These are phyloP conservation scores for Teleopsis dalmanni DNA, from an alignment of 1,140 invertebrate genomes.

Conservation along the genomic window DNA sequence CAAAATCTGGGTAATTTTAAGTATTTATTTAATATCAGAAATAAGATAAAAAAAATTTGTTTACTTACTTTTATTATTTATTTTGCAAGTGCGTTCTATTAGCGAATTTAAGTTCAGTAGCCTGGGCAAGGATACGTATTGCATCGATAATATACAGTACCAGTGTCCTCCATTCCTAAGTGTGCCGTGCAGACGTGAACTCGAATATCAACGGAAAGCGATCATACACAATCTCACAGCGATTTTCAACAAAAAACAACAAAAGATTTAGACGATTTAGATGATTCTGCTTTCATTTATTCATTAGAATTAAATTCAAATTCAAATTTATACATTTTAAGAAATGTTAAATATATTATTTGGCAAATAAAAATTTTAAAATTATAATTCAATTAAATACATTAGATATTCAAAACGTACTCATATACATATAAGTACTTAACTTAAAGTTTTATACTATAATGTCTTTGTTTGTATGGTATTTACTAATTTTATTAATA, in stretches of 20 bases:
- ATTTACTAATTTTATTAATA: too few relatives aligned
- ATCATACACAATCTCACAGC: slow-evolving; percentile 54
- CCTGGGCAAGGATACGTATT: slow-evolving; percentile 46
- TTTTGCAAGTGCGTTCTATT: slow-evolving; percentile 50
- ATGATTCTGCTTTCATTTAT: too few relatives aligned
- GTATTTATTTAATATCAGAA: too few relatives aligned
- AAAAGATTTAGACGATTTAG: too few relatives aligned
- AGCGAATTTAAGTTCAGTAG: slow-evolving; percentile 52
- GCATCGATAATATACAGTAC: slow-evolving; percentile 54
- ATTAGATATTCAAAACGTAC: too few relatives aligned
- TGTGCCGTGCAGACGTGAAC: slow-evolving; percentile 51
- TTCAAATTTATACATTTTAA: too few relatives aligned
- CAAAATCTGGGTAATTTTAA: too few relatives aligned
- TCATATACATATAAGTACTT: too few relatives aligned
- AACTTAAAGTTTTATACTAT: too few relatives aligned
- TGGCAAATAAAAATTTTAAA: neutral
- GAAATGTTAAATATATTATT: neutral
- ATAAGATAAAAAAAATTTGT: too few relatives aligned
- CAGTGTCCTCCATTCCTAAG: slow-evolving; percentile 55
- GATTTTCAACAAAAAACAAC: slow-evolving; percentile 43
- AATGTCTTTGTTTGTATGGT: too few relatives aligned
- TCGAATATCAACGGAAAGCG: slow-evolving; percentile 53
- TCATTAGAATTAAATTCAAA: slow-evolving; percentile 1
- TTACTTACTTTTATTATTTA: slow-evolving; percentile 3
- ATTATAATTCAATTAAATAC: too few relatives aligned